Percentiles rank a stretch among this genome's conserved stretches.
Evolutionary conservation across 2,113 vertebrate genomes (phyloP).

Genomic region (Semnopithecus entellus): DNA sequence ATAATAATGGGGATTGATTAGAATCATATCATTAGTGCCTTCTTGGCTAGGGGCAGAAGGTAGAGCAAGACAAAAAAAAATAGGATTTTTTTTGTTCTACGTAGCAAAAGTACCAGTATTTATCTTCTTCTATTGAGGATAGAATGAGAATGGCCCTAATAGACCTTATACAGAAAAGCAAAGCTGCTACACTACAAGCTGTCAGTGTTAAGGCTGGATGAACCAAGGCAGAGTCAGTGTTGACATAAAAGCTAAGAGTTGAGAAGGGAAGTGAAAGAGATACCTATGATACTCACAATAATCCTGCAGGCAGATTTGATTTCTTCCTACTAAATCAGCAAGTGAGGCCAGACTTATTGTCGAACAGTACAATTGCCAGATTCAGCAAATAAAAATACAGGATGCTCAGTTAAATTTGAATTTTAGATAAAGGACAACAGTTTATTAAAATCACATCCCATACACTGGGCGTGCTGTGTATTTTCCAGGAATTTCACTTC

Average conservation of each 20-base stretch:
- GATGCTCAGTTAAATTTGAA: background rate
- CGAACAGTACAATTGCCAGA: background rate
- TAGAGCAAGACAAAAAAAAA: background rate
- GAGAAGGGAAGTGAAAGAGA: background rate
- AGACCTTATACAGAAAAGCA: background rate
- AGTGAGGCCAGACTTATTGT: background rate
- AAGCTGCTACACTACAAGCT: background rate
- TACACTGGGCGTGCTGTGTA: background rate
- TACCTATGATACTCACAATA: background rate
- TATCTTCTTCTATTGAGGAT: background rate
- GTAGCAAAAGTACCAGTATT: background rate
- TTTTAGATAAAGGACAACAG: background rate
- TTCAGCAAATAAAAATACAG: conserved; percentile 2
- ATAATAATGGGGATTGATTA: background rate
- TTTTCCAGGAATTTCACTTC: background rate
- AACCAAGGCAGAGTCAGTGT: background rate
- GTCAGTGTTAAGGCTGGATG: background rate
- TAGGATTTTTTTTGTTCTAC: background rate
- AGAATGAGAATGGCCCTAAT: background rate
- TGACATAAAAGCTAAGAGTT: background rate
- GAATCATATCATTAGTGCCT: background rate
- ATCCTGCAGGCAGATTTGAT: background rate
- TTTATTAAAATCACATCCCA: background rate
- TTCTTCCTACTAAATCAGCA: background rate
- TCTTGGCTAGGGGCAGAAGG: background rate